These are phyloP conservation scores for Xiphophorus birchmanni DNA, from an alignment of 2,797 vertebrate genomes.

Conservation along the genomic window DNA sequence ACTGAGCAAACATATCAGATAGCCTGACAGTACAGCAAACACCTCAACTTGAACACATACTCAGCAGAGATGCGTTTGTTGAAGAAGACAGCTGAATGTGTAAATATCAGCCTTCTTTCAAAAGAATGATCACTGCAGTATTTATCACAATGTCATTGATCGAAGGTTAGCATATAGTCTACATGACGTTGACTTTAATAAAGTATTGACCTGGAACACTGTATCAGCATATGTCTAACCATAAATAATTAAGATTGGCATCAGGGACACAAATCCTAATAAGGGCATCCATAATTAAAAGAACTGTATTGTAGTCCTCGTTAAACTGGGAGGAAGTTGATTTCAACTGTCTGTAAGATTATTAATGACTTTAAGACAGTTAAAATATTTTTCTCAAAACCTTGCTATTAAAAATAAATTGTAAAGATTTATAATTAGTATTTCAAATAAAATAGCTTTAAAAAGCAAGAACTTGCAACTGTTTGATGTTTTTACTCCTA, in stretches of 20 bases:
- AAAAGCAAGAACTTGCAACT: background rate
- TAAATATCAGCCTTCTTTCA: background rate
- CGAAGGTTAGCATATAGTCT: background rate
- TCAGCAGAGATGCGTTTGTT: background rate
- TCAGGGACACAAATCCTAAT: background rate
- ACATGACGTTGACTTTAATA: background rate
- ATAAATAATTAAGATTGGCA: background rate
- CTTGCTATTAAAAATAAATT: background rate
- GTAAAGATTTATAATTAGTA: background rate
- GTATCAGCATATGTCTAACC: background rate
- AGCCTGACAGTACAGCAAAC: background rate
- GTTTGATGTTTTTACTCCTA: background rate
- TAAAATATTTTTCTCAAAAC: background rate
- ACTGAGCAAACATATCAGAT: background rate
- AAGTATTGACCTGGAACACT: background rate
- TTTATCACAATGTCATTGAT: background rate
- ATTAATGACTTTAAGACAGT: background rate
- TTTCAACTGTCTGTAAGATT: background rate
- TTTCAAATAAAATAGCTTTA: background rate
- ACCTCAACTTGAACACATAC: background rate
- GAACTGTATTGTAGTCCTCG: background rate
- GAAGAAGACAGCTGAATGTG: background rate
- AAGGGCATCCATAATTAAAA: background rate
- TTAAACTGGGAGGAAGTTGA: background rate
- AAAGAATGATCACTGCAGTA: background rate